phyloP scores from a whole-genome alignment of 2,797 vertebrate species.

The Cuniculus paca region DNA sequence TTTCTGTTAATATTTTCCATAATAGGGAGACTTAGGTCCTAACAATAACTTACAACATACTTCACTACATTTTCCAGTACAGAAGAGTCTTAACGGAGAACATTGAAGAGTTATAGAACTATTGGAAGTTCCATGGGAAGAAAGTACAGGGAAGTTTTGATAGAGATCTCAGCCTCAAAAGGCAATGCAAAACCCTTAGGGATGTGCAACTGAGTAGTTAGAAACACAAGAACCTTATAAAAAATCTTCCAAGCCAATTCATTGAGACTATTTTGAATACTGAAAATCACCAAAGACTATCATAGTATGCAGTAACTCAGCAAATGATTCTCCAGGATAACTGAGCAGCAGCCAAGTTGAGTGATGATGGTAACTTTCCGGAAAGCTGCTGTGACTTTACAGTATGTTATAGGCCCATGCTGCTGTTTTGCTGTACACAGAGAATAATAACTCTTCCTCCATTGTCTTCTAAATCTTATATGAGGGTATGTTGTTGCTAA shows the following conservation, averaged over 20 bases:
- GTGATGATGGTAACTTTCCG: neutral
- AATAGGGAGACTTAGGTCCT: neutral
- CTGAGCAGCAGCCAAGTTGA: neutral
- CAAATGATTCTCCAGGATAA: neutral
- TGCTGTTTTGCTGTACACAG: neutral
- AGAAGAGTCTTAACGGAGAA: neutral
- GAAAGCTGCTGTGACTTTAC: neutral
- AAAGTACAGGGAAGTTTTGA: neutral
- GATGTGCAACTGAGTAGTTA: neutral
- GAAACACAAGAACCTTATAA: neutral
- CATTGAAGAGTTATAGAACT: neutral
- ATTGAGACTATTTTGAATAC: neutral
- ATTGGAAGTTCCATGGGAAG: neutral
- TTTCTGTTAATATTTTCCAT: constrained; percentile 7
- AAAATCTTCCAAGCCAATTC: neutral
- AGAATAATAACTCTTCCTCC: neutral
- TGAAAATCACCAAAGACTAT: neutral
- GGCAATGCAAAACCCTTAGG: neutral
- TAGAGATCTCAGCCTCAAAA: neutral
- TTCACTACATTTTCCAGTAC: neutral
- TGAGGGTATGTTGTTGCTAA: neutral
- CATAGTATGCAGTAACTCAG: neutral
- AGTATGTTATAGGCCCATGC: neutral
- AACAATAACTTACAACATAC: neutral
- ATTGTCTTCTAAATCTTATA: neutral